These are phyloP conservation scores for Perdita meconis DNA, from an alignment of 2,888 invertebrate species.

Conservation along the genomic window DNA sequence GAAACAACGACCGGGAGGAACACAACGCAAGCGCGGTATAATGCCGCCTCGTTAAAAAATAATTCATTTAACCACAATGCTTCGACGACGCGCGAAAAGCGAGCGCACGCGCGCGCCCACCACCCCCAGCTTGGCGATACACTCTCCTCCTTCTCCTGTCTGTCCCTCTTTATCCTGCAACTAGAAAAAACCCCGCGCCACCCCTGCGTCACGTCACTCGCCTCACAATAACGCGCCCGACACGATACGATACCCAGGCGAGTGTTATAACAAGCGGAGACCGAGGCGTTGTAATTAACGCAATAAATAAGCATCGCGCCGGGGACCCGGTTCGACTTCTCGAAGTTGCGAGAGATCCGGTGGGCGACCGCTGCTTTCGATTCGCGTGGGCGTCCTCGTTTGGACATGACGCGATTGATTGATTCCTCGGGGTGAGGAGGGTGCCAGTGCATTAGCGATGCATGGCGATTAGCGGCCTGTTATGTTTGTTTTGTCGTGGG, in stretches of 20 bases:
- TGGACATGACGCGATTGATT: no score
- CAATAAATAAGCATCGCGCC: conserved; percentile 60
- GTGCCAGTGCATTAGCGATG: no score
- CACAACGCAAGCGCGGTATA: conserved; percentile 74
- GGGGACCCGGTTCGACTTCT: no score
- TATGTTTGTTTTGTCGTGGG: no score
- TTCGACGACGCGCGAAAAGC: conserved; percentile 61
- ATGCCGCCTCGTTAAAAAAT: conserved; percentile 81
- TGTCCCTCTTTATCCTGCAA: conserved; percentile 26
- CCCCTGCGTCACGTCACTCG: conserved; percentile 8
- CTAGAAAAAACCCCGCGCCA: not conserved
- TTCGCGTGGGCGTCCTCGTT: not conserved
- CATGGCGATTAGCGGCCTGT: no score
- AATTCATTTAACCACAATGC: conserved; percentile 77
- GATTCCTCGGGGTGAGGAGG: no score
- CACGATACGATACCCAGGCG: conserved; percentile 14
- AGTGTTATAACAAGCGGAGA: conserved; percentile 47
- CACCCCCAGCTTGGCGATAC: conserved; percentile 19
- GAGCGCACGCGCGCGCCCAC: conserved; percentile 56
- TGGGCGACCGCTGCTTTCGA: not conserved
- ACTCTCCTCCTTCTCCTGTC: conserved; percentile 10
- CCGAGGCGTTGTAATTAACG: conserved; percentile 61
- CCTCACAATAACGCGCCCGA: conserved; percentile 40
- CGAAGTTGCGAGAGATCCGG: not conserved
- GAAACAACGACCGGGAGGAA: conserved; percentile 69